phyloP scores from a whole-genome alignment of 2,888 invertebrate genomes.

The Escarpia spicata region DNA sequence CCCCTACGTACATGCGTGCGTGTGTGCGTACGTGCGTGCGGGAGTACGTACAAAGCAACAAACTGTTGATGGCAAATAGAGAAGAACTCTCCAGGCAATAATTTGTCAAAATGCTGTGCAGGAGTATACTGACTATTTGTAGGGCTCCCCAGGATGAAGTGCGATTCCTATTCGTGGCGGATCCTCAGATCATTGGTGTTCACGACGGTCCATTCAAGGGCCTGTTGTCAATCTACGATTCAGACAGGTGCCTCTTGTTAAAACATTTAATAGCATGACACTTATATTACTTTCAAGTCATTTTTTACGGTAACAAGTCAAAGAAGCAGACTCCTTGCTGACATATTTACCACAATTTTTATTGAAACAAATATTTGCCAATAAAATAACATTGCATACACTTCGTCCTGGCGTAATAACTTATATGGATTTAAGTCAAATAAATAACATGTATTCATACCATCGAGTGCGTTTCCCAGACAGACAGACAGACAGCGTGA shows the following conservation, averaged over 20 bases:
- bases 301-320: no score
- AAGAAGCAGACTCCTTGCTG: no score
- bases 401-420: background rate
- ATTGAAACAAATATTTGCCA: background rate
- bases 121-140: background rate
- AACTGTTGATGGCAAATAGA: no score
- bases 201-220: slow-evolving; percentile 68
- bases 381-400: background rate
- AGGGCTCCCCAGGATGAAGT: slow-evolving; percentile 18
- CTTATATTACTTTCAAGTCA: background rate
- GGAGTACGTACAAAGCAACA: no score
- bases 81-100: no score
- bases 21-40: no score
- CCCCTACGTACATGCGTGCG: no score
- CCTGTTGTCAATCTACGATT: slow-evolving; percentile 1
- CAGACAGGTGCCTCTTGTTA: background rate
- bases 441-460: background rate
- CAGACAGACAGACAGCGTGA: background rate
- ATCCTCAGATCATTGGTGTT: slow-evolving; percentile 92
- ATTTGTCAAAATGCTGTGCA: no score
- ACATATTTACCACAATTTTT: background rate
- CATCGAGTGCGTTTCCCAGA: background rate
- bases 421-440: background rate
- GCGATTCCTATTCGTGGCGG: slow-evolving; percentile 72
- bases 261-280: background rate